Percentiles rank a stretch among this genome's conserved stretches.
Evolutionary conservation across 2,888 invertebrate genomes (phyloP).

Genomic region (Nipponacmea schrenckii): DNA sequence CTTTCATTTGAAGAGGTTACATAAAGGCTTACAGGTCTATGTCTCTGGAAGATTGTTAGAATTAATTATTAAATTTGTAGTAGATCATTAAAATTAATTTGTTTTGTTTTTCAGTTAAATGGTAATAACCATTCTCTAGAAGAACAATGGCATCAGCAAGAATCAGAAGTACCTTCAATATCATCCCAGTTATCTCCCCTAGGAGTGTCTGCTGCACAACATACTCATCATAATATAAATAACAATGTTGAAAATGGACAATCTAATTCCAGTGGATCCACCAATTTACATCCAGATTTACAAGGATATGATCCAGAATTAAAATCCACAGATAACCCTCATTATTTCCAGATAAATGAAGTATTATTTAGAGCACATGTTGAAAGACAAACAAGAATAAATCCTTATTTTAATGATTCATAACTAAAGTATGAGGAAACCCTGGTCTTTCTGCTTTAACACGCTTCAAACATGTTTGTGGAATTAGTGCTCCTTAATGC

Average conservation of each 20-base stretch:
- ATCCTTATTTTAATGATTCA: not conserved
- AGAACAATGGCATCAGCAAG: not conserved
- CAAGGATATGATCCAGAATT: constrained; percentile 74
- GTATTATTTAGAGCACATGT: constrained; percentile 82
- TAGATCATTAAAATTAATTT: not conserved
- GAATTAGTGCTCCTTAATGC: too few relatives aligned
- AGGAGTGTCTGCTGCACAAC: not conserved
- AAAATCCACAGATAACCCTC: constrained; percentile 80
- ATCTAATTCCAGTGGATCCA: not conserved
- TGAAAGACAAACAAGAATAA: constrained; percentile 15
- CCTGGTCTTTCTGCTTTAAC: too few relatives aligned
- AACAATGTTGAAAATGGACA: constrained; percentile 6
- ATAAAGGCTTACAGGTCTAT: too few relatives aligned
- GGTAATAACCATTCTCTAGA: not conserved
- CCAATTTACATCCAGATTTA: constrained; percentile 9
- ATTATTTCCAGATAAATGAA: constrained; percentile 86
- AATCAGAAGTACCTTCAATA: not conserved
- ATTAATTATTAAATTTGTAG: too few relatives aligned
- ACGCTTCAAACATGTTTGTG: too few relatives aligned
- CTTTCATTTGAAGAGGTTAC: too few relatives aligned
- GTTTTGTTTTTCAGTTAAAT: not conserved
- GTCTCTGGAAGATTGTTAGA: too few relatives aligned
- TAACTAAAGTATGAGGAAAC: too few relatives aligned
- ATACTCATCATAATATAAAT: not conserved
- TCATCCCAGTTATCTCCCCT: not conserved